A percentile compares a stretch with the other conserved stretches of the same genome.
phyloP scores from a whole-genome alignment of 2,797 vertebrate species.

The Chelon auratus region DNA sequence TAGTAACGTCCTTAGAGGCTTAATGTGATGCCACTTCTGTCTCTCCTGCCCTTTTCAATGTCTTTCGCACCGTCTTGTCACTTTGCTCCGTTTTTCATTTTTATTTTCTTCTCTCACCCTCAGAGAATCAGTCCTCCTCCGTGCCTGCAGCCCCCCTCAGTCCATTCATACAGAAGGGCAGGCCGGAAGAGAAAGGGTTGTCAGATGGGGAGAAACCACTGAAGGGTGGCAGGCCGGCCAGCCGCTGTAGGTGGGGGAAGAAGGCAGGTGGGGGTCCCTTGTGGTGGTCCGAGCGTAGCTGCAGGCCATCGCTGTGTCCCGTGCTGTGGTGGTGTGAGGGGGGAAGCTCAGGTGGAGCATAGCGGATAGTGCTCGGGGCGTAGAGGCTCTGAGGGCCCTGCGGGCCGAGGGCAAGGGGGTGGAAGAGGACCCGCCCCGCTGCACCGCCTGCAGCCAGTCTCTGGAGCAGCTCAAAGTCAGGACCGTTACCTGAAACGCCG shows the following conservation, averaged over 20 bases:
- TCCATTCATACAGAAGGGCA: conserved; percentile 90
- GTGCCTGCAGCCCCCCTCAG: conserved; percentile 84
- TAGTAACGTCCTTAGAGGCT: conserved; percentile 75
- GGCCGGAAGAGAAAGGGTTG: conserved; percentile 85
- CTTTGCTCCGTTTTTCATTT: conserved; percentile 53
- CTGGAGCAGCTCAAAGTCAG: conserved; percentile 87
- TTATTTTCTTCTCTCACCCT: conserved; percentile 31
- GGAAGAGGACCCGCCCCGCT: conserved; percentile 88
- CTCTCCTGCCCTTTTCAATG: conserved; percentile 70
- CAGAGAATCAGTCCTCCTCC: conserved; percentile 82
- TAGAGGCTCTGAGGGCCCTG: conserved; percentile 88
- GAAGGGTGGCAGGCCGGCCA: conserved; percentile 87
- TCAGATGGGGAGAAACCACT: conserved; percentile 87
- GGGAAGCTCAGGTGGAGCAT: conserved; percentile 90
- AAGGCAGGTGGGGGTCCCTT: conserved; percentile 84
- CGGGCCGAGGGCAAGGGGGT: conserved; percentile 84
- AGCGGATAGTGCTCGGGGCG: conserved; percentile 91
- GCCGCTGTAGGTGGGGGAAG: conserved; percentile 91
- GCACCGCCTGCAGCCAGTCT: conserved; percentile 85
- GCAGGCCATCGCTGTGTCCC: conserved; percentile 79
- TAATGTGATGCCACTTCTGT: conserved; percentile 73
- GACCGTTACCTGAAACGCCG: conserved; percentile 53
- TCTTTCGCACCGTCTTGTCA: conserved; percentile 67
- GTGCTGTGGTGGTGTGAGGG: conserved; percentile 78
- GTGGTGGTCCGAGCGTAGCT: conserved; percentile 83